These are phyloP conservation scores for Drosophila sordidapex DNA, from an alignment of 2,888 invertebrate species.

Conservation along the genomic window DNA sequence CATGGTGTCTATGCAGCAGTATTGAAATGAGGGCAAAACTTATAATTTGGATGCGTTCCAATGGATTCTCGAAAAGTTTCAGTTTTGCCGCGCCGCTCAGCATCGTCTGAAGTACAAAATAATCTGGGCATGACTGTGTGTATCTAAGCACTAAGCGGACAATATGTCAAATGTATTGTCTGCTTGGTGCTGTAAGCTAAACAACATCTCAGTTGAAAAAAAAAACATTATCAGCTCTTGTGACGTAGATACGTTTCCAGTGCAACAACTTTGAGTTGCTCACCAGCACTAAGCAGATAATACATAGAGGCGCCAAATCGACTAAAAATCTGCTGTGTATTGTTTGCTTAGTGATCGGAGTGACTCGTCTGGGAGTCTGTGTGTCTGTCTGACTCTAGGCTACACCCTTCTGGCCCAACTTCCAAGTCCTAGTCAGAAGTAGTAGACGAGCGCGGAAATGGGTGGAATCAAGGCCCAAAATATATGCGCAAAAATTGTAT, in stretches of 20 bases:
- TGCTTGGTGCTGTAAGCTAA: not conserved
- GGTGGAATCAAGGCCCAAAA: constrained; percentile 51
- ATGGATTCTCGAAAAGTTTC: constrained; percentile 58
- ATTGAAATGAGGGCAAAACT: constrained; percentile 75
- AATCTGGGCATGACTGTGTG: constrained; percentile 37
- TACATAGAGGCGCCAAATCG: not conserved
- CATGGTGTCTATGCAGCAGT: constrained; percentile 44
- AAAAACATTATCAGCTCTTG: not conserved
- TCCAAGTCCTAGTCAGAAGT: not conserved
- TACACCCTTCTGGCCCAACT: constrained; percentile 10
- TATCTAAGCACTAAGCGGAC: not conserved
- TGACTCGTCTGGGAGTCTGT: constrained; percentile 33
- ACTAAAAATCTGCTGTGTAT: not conserved
- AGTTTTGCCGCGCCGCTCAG: constrained; percentile 22
- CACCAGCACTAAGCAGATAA: not conserved
- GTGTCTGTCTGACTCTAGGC: constrained; percentile 5
- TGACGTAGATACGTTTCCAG: not conserved
- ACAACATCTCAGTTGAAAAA: not conserved
- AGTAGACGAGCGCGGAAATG: constrained; percentile 33
- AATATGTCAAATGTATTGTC: constrained; percentile 1
- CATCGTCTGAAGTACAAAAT: constrained; percentile 46
- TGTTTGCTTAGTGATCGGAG: constrained; percentile 15
- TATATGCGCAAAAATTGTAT: constrained; percentile 61
- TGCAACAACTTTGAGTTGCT: not conserved
- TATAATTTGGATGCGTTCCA: constrained; percentile 79